Conservation (phyloP, 2,888 invertebrate species). For the Ophonus ardosiacus region DNA sequence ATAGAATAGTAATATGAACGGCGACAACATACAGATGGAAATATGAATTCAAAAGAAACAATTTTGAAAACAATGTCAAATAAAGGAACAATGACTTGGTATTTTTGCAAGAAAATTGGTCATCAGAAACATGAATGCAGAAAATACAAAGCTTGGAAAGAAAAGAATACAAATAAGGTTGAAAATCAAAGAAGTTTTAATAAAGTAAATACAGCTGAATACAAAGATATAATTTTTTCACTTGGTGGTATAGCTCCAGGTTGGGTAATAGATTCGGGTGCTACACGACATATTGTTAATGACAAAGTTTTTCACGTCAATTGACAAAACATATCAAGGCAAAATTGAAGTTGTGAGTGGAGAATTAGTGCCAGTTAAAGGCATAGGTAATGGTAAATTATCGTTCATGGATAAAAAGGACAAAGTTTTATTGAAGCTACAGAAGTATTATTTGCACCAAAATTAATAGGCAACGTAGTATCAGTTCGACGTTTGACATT, state of each 20-base stretch:
- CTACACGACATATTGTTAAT: background rate
- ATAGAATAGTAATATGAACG: background rate
- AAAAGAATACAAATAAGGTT: constrained; percentile 9
- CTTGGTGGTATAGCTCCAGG: constrained; percentile 4
- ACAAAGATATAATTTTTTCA: background rate
- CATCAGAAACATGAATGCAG: constrained; percentile 6
- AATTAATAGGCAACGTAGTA: background rate
- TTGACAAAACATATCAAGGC: constrained; percentile 10
- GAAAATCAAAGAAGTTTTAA: background rate
- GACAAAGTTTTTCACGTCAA: background rate
- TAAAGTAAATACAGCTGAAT: constrained; percentile 9
- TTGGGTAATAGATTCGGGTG: constrained; percentile 1
- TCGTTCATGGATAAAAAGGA: background rate
- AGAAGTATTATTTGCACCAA: constrained; percentile 12
- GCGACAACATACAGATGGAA: background rate
- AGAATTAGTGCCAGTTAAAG: no score
- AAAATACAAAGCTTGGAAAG: constrained; percentile 13
- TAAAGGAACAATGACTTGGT: background rate
- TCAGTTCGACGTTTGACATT: constrained; percentile 1
- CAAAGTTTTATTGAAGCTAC: background rate
- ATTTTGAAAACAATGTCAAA: background rate
- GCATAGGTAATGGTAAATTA: no score
- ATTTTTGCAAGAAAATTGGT: background rate
- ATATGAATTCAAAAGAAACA: background rate
- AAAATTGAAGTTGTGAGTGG: background rate